Base-by-base conservation (phyloP, 2,888 invertebrate species). In the Blastobasis adustella region DNA sequence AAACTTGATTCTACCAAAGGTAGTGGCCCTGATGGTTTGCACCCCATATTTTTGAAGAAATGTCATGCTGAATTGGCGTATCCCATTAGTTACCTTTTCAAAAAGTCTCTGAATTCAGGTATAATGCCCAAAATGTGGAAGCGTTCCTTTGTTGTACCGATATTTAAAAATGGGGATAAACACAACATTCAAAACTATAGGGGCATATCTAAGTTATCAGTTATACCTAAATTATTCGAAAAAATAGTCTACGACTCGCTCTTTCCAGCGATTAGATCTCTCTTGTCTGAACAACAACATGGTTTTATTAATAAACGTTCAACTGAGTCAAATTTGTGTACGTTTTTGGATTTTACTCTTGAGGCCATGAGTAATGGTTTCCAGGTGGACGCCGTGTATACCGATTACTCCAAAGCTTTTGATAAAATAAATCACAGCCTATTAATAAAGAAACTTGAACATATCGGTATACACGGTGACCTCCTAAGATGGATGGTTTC, bases 221-320 rank as follows among this genome's bases (percentile, higher is more conserved):
- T 36, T 4, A 46, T 50, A 6, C 50, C 50, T 23, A 23, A 23
- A 23, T 10, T 53, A 6, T 53, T 53, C 41, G 52, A 55, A 43
- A 48, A 44, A 10, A 47, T 55, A 6, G 40, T 55, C 5, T 49
- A 46, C n/a, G 48, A 49, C 38, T 39, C 40, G 4, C 7, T 58
- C 7, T 50, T 37, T 10, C 48, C 49, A n/a, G n/a, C 9, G 1
- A 36, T 53, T 5, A 52, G 50, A 40, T 46, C 50, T 1, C 4
- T 41, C 3, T 6, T 58, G 7, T 47, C 45, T 7, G 7, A 4
- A 4, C 39, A 44, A 6, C 51, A 51, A 37, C 53, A 61, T 49
- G 57, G 60, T 3, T 58, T 60, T 45, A 10, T 60, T 5, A 51
- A 40, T 6, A 52, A 46, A 39, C 49, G 53, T n/a, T 58, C 56